These are phyloP conservation scores for Drosophila pseudotakahashii DNA, from an alignment of 2,888 invertebrate species.

Conservation along the genomic window DNA sequence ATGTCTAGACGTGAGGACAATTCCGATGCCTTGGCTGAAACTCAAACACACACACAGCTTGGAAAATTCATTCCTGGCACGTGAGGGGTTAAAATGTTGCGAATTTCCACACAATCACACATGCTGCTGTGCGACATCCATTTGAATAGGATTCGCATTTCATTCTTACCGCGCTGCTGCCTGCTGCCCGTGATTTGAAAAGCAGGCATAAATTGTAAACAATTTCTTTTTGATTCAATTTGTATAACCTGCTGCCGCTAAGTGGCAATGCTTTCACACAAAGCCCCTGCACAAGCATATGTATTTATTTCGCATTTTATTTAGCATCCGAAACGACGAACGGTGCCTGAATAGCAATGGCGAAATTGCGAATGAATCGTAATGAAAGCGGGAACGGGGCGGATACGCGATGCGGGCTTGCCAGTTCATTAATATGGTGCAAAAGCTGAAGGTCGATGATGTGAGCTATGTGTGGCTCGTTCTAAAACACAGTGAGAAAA, in stretches of 20 bases:
- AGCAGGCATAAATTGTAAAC: constrained; percentile 62
- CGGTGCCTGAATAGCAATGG: constrained; percentile 71
- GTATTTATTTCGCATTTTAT: constrained; percentile 32
- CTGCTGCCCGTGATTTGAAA: constrained; percentile 55
- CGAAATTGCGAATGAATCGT: constrained; percentile 67
- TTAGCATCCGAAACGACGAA: constrained; percentile 16
- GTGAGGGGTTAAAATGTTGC: constrained; percentile 71
- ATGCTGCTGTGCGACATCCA: constrained; percentile 30
- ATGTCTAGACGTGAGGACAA: constrained; percentile 84
- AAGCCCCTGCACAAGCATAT: constrained; percentile 3
- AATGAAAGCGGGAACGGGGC: constrained; percentile 60
- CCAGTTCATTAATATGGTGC: constrained; percentile 47
- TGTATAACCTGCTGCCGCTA: constrained; percentile 37
- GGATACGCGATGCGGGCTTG: constrained; percentile 37
- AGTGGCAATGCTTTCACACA: constrained; percentile 45
- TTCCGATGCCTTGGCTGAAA: constrained; percentile 70
- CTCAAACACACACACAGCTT: constrained; percentile 28
- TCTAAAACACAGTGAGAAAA: constrained; percentile 5
- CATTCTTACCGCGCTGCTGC: constrained; percentile 40
- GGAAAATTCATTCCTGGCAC: constrained; percentile 73
- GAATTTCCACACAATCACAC: constrained; percentile 54
- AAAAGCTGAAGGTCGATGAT: constrained; percentile 41
- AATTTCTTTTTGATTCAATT: constrained; percentile 49
- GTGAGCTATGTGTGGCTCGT: constrained; percentile 6
- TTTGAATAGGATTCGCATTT: constrained; percentile 65